These are phyloP conservation scores for Paramormyrops kingsleyae DNA, from an alignment of 2,113 vertebrate species.

Conservation along the genomic window DNA sequence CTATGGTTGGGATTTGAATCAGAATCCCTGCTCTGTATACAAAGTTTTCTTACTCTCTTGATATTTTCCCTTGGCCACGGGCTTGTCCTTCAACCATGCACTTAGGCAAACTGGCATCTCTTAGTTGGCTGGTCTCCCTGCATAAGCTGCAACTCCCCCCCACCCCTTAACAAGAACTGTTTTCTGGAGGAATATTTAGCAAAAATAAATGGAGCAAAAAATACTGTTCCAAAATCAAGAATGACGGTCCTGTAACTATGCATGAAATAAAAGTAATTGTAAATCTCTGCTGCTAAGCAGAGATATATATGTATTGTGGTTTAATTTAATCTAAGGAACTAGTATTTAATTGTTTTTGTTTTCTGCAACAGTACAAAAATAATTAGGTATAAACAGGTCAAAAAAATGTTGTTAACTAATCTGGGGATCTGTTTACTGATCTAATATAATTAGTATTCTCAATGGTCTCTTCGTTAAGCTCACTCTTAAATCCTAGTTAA, in stretches of 20 bases:
- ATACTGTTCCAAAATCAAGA: no score
- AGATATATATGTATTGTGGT: neutral
- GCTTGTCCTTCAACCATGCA: no score
- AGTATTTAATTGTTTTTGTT: neutral
- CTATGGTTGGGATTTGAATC: neutral
- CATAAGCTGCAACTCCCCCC: no score
- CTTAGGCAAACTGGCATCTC: no score
- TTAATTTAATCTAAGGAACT: neutral
- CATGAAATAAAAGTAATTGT: neutral
- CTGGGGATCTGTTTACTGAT: neutral
- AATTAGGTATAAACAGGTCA: neutral
- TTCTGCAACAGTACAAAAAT: neutral
- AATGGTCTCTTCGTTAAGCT: neutral
- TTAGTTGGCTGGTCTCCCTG: no score
- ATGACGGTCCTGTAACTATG: neutral
- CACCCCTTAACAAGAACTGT: no score
- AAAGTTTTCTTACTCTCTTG: no score
- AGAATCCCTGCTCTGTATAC: neutral
- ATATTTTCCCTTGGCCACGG: no score
- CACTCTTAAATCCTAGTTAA: neutral
- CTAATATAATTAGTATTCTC: neutral
- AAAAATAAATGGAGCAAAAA: no score
- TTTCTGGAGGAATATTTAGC: no score
- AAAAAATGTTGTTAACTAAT: neutral
- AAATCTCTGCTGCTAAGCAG: neutral